Conservation (phyloP, 2,797 vertebrate species). For the Acestrorhynchus altus region DNA sequence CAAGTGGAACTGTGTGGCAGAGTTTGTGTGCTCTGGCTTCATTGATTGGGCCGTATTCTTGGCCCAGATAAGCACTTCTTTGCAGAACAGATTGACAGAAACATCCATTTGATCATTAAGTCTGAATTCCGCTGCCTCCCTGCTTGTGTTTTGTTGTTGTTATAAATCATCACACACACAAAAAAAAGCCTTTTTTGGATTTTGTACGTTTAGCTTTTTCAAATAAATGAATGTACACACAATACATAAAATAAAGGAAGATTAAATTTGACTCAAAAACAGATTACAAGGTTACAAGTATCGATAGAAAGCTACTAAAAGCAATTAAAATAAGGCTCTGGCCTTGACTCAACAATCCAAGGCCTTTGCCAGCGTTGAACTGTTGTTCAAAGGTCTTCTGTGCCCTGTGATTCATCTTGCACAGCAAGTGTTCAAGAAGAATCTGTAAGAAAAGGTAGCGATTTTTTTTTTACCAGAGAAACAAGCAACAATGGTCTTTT, state of each 20-base stretch:
- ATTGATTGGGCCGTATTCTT: slow-evolving; percentile 51
- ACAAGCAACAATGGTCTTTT: slow-evolving; percentile 55
- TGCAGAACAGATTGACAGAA: slow-evolving; percentile 48
- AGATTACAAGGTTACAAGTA: slow-evolving; percentile 8
- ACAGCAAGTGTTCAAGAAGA: slow-evolving; percentile 47
- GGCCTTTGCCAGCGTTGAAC: slow-evolving; percentile 31
- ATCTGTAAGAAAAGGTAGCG: slow-evolving; percentile 50
- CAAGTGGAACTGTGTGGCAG: slow-evolving; percentile 43
- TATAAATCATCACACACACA: slow-evolving; percentile 1
- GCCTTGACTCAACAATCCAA: slow-evolving; percentile 50
- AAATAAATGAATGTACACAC: too few species aligned
- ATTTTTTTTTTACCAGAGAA: slow-evolving; percentile 56
- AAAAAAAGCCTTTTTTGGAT: too few species aligned
- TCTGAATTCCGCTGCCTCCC: neutral
- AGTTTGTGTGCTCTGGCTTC: slow-evolving; percentile 20
- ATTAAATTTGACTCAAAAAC: slow-evolving; percentile 14
- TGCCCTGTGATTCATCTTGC: slow-evolving; percentile 52
- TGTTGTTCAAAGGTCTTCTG: slow-evolving; percentile 54
- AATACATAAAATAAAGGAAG: slow-evolving; percentile 4
- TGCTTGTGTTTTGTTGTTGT: neutral
- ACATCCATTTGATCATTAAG: slow-evolving; percentile 42
- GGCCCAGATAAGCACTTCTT: slow-evolving; percentile 50
- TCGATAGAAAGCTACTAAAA: slow-evolving; percentile 17
- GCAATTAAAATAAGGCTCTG: neutral
- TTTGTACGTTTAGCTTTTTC: too few species aligned